phyloP scores from a whole-genome alignment of 2,888 invertebrate genomes.

The Cephus nigrinus region DNA sequence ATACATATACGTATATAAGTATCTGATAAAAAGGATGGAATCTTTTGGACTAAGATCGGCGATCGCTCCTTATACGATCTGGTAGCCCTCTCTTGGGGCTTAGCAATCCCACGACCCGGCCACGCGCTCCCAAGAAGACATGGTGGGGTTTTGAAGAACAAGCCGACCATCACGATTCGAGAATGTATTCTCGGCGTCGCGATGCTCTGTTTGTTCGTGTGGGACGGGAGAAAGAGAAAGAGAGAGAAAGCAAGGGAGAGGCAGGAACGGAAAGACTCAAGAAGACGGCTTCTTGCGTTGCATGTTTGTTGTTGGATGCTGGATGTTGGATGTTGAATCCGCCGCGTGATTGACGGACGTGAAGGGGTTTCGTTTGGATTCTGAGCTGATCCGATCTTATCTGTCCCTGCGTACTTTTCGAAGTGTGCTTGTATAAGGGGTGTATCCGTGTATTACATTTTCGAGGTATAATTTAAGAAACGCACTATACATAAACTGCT shows the following conservation, averaged over 20 bases:
- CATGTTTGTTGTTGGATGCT: conserved; percentile 38
- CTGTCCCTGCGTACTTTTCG: neutral
- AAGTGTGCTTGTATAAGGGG: neutral
- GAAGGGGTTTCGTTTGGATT: neutral
- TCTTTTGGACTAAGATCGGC: conserved; percentile 26
- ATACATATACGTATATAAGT: neutral
- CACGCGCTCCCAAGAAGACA: conserved; percentile 31
- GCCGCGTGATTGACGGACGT: conserved; percentile 41
- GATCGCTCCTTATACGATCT: conserved; percentile 36
- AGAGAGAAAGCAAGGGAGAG: neutral
- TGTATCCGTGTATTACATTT: neutral
- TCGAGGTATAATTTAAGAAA: neutral
- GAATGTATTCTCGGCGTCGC: conserved; percentile 36
- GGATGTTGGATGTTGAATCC: conserved; percentile 39
- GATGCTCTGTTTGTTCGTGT: conserved; percentile 35
- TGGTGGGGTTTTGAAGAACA: conserved; percentile 33
- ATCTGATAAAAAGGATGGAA: neutral
- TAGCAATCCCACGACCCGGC: conserved; percentile 34
- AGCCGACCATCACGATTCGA: conserved; percentile 24
- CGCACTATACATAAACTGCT: neutral
- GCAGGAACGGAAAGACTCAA: neutral
- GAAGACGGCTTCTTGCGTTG: conserved; percentile 41
- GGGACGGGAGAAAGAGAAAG: conserved; percentile 9
- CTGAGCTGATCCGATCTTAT: neutral
- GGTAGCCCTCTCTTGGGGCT: conserved; percentile 25